Base-by-base conservation (phyloP, 2,113 vertebrate species). In the Microtus richardsoni region DNA sequence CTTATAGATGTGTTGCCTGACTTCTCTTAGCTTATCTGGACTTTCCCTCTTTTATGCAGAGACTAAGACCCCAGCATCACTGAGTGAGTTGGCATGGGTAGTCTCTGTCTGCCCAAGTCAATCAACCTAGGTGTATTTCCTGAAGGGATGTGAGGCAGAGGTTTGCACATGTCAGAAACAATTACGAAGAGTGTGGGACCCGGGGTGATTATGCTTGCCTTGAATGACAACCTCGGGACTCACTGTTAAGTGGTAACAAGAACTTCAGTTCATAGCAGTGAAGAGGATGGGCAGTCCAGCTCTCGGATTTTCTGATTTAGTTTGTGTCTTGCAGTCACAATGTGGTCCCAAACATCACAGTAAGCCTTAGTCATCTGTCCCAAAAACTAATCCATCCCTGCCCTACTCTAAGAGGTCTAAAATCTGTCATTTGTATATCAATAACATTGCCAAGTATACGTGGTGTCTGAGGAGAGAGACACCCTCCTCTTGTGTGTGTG, bases 1-100 rank as follows among this genome's bases (percentile, higher is more conserved):
- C 60, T 90, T 66, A 95, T 16, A 73, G 44, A 95, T 75, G 91
- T 94, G 84, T 87, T 75, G 68, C 86, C 28, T 73, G 84, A 80
- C 66, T 92, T 95, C 58, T 82, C 70, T 68, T 83, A 52, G 41
- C 7, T 44, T 83, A 3, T 19, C 39, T 89, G 74, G 19, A 83
- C 41, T 30, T 82, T 89, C 41, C 52, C 36, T 88, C 84, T 41
- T 91, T 91, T 44, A 41, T 86, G 73, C 87, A 28, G 36, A 68
- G 22, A 2, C 22, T 71, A 74, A 73, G 39, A 7, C 28, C 17
- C 58, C 14, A 66, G n/a, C 17, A 44, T 71, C 52, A 60, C 7
- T 39, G 39, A 68, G 8, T 24, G 10, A 83, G 30, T 54, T 47
- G 21, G 22, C 60, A 28, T 75, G 33, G 66, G 68, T 70, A 7